Percentiles rank a stretch among this genome's conserved stretches.
These are phyloP conservation scores for Mallateleia sp. DNA, from an alignment of 2,888 invertebrate genomes.

Conservation along the genomic window DNA sequence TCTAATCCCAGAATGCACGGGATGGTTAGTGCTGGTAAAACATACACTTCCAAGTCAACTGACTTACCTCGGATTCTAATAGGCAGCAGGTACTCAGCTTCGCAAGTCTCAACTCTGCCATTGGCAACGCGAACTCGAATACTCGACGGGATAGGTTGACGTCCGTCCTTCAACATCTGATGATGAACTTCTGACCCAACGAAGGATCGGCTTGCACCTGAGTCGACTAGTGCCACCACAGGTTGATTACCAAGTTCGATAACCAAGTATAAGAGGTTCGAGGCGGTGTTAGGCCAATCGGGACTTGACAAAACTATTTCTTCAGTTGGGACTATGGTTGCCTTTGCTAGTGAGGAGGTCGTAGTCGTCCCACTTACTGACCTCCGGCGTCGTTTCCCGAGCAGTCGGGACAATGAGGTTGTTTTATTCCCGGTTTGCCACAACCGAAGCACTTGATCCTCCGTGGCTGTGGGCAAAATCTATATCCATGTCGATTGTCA, in stretches of 20 bases:
- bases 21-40: too few species aligned
- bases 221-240: background rate
- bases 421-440: background rate
- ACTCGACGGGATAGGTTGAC: too few species aligned
- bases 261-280: background rate
- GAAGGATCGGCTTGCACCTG: background rate
- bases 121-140: too few species aligned
- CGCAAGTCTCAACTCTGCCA: too few species aligned
- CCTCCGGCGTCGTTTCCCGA: background rate
- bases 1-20: too few species aligned
- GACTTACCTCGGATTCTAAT: too few species aligned
- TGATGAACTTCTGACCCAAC: too few species aligned
- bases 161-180: too few species aligned
- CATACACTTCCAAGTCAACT: too few species aligned
- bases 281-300: too few species aligned
- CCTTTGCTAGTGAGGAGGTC: background rate
- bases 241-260: background rate
- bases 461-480: background rate
- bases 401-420: background rate
- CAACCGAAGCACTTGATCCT: background rate
- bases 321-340: too few species aligned
- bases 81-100: too few species aligned
- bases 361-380: background rate
- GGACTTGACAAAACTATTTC: background rate
- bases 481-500: background rate